Conservation (phyloP, 2,113 vertebrate genomes). For the Mesocricetus auratus region DNA sequence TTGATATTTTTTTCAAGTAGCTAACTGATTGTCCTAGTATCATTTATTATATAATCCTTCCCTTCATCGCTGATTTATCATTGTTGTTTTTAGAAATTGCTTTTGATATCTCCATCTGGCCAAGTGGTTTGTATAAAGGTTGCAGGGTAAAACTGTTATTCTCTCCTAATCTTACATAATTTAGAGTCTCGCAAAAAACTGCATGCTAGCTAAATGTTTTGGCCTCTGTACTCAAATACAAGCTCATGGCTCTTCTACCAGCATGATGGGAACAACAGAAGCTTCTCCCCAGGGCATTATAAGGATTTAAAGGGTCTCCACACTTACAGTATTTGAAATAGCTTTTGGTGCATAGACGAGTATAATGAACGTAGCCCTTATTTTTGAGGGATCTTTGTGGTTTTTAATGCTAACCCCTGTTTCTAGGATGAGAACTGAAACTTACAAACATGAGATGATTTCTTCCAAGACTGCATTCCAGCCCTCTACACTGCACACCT, state of each 20-base stretch:
- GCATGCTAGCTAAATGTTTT: neutral
- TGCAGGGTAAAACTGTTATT: conserved; percentile 71
- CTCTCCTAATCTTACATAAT: conserved; percentile 65
- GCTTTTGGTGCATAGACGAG: neutral
- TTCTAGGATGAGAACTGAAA: neutral
- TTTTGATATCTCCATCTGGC: conserved; percentile 77
- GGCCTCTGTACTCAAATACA: neutral
- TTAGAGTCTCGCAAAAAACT: conserved; percentile 42
- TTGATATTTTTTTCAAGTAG: conserved; percentile 63
- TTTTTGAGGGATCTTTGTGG: neutral
- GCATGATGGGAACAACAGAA: neutral
- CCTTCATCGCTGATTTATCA: conserved; percentile 76
- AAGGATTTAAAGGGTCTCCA: neutral
- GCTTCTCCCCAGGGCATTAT: neutral
- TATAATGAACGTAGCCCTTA: neutral
- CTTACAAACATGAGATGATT: neutral
- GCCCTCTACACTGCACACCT: neutral
- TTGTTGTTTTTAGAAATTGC: conserved; percentile 82
- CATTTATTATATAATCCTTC: conserved; percentile 74
- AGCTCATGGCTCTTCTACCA: neutral
- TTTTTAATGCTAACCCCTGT: neutral
- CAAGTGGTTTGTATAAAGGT: conserved; percentile 77
- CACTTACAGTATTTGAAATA: neutral
- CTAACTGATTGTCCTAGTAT: conserved; percentile 68
- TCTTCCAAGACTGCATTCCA: neutral